Evolutionary conservation across 2,888 invertebrate species (phyloP), one percentile per base, ranked within the genome.

Genomic region (Ophonus ardosiacus): DNA sequence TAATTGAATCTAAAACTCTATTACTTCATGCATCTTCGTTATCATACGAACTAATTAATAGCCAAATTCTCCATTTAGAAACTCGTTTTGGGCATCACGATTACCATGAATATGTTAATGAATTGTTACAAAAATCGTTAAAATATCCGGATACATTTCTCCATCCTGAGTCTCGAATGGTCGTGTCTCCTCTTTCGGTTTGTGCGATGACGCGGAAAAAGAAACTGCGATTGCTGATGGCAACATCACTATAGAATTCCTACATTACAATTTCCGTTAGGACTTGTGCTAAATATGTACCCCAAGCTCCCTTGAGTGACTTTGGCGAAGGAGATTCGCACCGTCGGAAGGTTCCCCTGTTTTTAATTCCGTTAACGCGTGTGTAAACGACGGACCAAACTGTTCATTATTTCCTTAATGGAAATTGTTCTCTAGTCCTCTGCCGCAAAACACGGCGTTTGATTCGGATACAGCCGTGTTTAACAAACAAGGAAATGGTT

Each of bases 301-400:
- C 81, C 81, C 18, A 8, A 24, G 56, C 84, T 59, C 78, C 78
- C 61, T 24, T 17, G n/a, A 61, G 40, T 78, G 78, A 59, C 56
- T 71, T 24, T 21, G 31, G 10, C 57, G 82, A 15, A 59, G 61
- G 59, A 57, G 59, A 79, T 74, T 74, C 71, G 43, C 61, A 71
- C 74, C 76, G 76, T n/a, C 84, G 78, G 84, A 71, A 43, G 78
- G 8, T 18, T 61, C 82, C 82, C 71, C 78, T 76, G 78, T 84
- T 84, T 84, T 84, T 78, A 84, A 76, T 84, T 84, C 78, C 84
- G 84, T 65, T 84, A 84, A 84, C 76, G 78, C 63, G 43, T 74
- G 84, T 84, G 78, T 78, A 84, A 78, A 78, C 63, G 61, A 56
- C 78, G 76, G 38, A 40, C 63, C 63, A 56, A 78, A 84, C 40